Conservation (phyloP, 2,113 vertebrate genomes). For the Oryzias javanicus region DNA sequence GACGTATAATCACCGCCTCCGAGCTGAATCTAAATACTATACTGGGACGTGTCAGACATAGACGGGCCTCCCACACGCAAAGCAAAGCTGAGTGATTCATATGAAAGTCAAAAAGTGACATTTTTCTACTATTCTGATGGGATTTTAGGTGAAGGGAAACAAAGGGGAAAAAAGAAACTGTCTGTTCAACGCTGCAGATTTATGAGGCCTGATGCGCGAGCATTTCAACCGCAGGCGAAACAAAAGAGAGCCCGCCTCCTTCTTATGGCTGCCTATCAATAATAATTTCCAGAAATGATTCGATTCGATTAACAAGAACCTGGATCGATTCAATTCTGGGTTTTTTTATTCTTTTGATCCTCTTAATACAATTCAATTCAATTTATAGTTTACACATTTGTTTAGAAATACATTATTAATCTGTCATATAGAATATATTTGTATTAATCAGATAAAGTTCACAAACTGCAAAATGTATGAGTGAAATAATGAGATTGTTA, state of each 20-base stretch:
- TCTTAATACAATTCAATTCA: no score
- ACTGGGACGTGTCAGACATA: slow-evolving; percentile 19
- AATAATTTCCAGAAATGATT: no score
- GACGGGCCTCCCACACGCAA: slow-evolving; percentile 10
- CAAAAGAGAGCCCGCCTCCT: slow-evolving; percentile 65
- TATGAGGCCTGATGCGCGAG: slow-evolving; percentile 71
- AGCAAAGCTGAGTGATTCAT: slow-evolving; percentile 26
- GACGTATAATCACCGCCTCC: slow-evolving; percentile 56
- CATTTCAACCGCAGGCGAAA: slow-evolving; percentile 67
- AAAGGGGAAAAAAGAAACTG: slow-evolving; percentile 55
- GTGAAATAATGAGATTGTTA: no score
- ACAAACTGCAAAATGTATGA: no score
- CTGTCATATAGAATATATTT: no score
- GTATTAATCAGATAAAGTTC: no score
- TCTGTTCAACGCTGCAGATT: slow-evolving; percentile 70
- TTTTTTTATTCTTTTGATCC: no score
- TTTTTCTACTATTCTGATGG: background rate
- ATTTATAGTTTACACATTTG: no score
- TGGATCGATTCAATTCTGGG: no score
- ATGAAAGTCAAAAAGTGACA: slow-evolving; percentile 27
- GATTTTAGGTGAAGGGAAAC: no score
- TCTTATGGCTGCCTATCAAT: slow-evolving; percentile 23
- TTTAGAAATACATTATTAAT: no score
- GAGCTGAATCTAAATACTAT: slow-evolving; percentile 40
- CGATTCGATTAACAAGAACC: no score